Base-by-base conservation (phyloP, 2,797 vertebrate species). In the Gambelia wislizenii region DNA sequence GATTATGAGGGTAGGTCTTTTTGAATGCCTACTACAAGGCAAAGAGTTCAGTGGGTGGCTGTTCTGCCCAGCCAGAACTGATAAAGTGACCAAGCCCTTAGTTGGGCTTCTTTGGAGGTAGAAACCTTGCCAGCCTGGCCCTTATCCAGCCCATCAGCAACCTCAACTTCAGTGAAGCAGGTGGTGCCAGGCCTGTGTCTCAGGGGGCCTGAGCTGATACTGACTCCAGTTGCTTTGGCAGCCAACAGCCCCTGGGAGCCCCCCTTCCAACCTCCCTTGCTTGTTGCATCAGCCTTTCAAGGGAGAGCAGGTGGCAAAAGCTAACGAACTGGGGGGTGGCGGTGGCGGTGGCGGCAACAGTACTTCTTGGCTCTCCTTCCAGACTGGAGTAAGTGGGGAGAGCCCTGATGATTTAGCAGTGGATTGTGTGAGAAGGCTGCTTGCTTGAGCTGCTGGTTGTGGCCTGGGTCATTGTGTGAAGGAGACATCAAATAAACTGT, bases 201-300 rank as follows among this genome's bases (percentile, higher is more conserved):
- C 76, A 30, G 47, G 42, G 59, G 89, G 59, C 84, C 14, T 69
- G 80, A 69, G 59, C 44, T 83, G 70, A 83, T 74, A 83, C 78
- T 12, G 30, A 59, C 84, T 83, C 84, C 84, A 89, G 89, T 89
- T 89, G 84, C 89, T 89, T 56, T 86, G 89, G 89, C 78, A 89
- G 89, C 89, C 84, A 59, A 86, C 89, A 86, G 84, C 89, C 72
- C 89, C 79, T 86, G 89, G 84, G 89, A 86, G 59, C 39, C 78
- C 84, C 79, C 79, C 79, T 52, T 83, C 79, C 84, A 86, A 89
- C 70, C 27, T 86, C 84, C 79, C 30, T 83, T 83, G 78, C 79
- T 54, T 86, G 84, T 89, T 89, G 89, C 89, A 89, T 89, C 89
- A 89, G 89, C 89, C 79, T 83, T 86, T 76, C 61, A 76, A 69